Conservation (phyloP, 1,140 invertebrate genomes). For the Drosophila micromelanica region DNA sequence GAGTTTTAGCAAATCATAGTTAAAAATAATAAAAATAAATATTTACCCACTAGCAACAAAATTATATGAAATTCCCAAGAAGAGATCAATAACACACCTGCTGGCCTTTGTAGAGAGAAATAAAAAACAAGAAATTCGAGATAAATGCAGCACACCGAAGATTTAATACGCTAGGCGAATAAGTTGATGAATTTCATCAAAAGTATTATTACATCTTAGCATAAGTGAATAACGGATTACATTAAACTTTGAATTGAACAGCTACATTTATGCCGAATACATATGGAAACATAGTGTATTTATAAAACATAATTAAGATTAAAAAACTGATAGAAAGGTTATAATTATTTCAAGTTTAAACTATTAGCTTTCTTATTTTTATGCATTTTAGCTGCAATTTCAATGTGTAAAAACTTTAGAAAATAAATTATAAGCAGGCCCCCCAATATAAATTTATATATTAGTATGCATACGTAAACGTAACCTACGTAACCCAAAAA, state of each 20-base stretch:
- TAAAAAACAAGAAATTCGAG: slow-evolving; percentile 54
- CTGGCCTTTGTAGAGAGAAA: slow-evolving; percentile 41
- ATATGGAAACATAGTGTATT: no score
- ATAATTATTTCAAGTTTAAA: slow-evolving; percentile 4
- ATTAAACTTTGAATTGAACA: no score
- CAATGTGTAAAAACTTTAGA: neutral
- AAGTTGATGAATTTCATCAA: neutral
- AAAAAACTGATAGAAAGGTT: neutral
- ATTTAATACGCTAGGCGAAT: neutral
- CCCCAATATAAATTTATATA: neutral
- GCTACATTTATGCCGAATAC: no score
- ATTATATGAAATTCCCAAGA: slow-evolving; percentile 28
- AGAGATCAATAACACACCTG: slow-evolving; percentile 25
- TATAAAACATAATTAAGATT: neutral
- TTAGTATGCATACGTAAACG: neutral
- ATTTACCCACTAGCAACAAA: slow-evolving; percentile 7
- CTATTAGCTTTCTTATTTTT: neutral
- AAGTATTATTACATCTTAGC: neutral
- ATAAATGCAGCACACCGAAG: slow-evolving; percentile 8
- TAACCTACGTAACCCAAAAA: slow-evolving; percentile 36
- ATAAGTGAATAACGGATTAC: no score
- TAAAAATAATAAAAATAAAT: neutral
- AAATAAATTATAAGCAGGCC: slow-evolving; percentile 3
- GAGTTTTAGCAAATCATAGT: neutral
- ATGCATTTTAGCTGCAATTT: neutral